Evolutionary conservation across 2,113 vertebrate species (phyloP).

Genomic region (Gavialis gangeticus): DNA sequence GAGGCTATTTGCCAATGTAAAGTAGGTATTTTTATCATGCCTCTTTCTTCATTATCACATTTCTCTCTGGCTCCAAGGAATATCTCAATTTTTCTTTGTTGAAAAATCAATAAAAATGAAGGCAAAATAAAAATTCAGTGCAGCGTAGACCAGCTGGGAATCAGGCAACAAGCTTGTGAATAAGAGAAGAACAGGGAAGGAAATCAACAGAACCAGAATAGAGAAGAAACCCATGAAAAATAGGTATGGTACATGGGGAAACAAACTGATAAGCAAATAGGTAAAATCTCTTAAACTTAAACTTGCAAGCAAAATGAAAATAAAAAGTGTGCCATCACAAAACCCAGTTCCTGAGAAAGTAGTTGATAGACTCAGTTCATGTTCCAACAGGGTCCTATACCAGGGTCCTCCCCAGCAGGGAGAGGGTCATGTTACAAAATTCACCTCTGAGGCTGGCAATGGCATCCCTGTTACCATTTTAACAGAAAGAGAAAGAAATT

Average conservation of each 20-base stretch:
- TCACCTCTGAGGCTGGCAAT: not conserved
- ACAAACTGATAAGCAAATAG: not conserved
- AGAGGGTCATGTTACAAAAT: not conserved
- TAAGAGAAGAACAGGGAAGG: not conserved
- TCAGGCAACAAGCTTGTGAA: not conserved
- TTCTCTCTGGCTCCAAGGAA: conserved; percentile 54
- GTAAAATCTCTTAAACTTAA: not conserved
- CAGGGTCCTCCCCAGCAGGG: not conserved
- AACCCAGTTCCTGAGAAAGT: not conserved
- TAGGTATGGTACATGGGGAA: not conserved
- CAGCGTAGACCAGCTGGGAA: conserved; percentile 65
- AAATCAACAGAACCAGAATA: rapidly evolving
- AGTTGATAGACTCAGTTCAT: not conserved
- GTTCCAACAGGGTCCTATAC: too few relatives aligned
- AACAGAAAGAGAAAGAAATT: not conserved
- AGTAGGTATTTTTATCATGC: conserved; percentile 59
- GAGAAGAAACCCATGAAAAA: not conserved
- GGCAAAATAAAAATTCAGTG: conserved; percentile 67
- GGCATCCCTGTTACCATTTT: not conserved
- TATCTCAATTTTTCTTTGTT: conserved; percentile 60
- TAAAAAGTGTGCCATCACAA: too few relatives aligned
- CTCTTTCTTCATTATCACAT: conserved; percentile 39
- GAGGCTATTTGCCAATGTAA: conserved; percentile 19
- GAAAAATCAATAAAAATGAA: conserved; percentile 70
- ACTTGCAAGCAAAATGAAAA: not conserved